Conservation (phyloP, 1,140 invertebrate species). For the Drosophila ficusphila region DNA sequence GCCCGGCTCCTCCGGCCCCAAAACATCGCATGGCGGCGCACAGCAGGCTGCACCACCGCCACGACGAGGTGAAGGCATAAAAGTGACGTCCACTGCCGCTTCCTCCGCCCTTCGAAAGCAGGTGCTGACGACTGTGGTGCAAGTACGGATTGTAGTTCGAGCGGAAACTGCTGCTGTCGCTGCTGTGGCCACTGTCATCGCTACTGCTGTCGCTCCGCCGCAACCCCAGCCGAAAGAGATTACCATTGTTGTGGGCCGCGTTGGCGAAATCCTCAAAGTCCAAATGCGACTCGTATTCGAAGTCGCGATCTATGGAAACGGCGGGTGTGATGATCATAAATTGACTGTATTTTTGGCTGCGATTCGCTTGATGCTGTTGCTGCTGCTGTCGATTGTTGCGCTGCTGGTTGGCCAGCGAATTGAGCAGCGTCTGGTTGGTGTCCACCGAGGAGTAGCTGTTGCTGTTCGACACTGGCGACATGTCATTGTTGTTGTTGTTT, state of each 20-base stretch:
- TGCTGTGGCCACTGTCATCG: constrained; percentile 72
- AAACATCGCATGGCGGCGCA: constrained; percentile 84
- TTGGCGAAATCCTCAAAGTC: constrained; percentile 74
- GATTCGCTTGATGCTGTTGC: constrained; percentile 38
- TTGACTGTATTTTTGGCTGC: constrained; percentile 80
- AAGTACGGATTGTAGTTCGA: constrained; percentile 81
- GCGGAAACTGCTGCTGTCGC: constrained; percentile 73
- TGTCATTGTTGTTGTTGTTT: constrained; percentile 69
- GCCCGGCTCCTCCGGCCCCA: constrained; percentile 60
- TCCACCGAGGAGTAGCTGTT: constrained; percentile 81
- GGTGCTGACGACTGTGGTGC: constrained; percentile 78
- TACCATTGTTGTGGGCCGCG: constrained; percentile 76
- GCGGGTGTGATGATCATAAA: constrained; percentile 84
- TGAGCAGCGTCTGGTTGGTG: constrained; percentile 80
- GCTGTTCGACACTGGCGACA: constrained; percentile 75
- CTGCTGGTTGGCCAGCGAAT: constrained; percentile 70
- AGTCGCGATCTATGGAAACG: constrained; percentile 82
- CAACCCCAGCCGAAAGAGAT: constrained; percentile 74
- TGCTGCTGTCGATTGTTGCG: constrained; percentile 36
- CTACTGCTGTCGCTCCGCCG: constrained; percentile 71
- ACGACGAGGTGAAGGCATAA: constrained; percentile 76
- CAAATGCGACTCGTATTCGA: constrained; percentile 71
- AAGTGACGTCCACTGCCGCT: constrained; percentile 49
- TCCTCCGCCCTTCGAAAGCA: constrained; percentile 58
- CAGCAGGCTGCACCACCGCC: constrained; percentile 80